phyloP scores from a whole-genome alignment of 1,140 invertebrate genomes.

The Drosophila repletoides region DNA sequence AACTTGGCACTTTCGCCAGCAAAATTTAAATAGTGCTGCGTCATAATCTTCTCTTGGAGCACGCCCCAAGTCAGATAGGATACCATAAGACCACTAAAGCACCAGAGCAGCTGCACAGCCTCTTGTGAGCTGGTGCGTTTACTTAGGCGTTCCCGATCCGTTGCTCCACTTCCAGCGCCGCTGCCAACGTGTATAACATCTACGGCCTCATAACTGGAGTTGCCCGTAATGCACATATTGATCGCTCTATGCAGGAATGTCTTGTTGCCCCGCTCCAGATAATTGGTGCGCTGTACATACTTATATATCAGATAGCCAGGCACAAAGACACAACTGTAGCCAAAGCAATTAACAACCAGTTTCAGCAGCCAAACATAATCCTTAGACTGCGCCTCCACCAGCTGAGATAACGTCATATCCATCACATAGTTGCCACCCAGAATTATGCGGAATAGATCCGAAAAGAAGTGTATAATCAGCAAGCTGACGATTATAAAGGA shows the following conservation, averaged over 20 bases:
- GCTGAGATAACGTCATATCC: slow-evolving; percentile 70
- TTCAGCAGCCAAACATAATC: slow-evolving; percentile 90
- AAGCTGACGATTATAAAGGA: slow-evolving; percentile 68
- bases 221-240: slow-evolving; percentile 86
- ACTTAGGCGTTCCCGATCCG: slow-evolving; percentile 62
- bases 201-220: slow-evolving; percentile 41
- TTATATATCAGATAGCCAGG: slow-evolving; percentile 93
- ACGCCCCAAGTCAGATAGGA: slow-evolving; percentile 97
- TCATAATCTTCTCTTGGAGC: slow-evolving; percentile 96
- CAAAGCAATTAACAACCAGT: slow-evolving; percentile 90
- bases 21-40: slow-evolving; percentile 88
- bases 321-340: slow-evolving; percentile 94
- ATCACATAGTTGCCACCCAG: slow-evolving; percentile 61
- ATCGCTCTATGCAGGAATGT: slow-evolving; percentile 84
- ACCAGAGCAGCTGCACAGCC: slow-evolving; percentile 87
- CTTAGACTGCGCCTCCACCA: slow-evolving; percentile 69
- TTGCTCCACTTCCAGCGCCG: slow-evolving; percentile 71
- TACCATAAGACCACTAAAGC: slow-evolving; percentile 93
- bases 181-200: slow-evolving; percentile 13
- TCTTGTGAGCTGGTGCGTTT: slow-evolving; percentile 84
- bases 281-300: slow-evolving; percentile 91
- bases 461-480: slow-evolving; percentile 75
- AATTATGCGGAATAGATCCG: slow-evolving; percentile 62
- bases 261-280: slow-evolving; percentile 87
- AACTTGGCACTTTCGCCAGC: slow-evolving; percentile 88